Conservation (phyloP, 2,888 invertebrate genomes). For the Apeira syringaria region DNA sequence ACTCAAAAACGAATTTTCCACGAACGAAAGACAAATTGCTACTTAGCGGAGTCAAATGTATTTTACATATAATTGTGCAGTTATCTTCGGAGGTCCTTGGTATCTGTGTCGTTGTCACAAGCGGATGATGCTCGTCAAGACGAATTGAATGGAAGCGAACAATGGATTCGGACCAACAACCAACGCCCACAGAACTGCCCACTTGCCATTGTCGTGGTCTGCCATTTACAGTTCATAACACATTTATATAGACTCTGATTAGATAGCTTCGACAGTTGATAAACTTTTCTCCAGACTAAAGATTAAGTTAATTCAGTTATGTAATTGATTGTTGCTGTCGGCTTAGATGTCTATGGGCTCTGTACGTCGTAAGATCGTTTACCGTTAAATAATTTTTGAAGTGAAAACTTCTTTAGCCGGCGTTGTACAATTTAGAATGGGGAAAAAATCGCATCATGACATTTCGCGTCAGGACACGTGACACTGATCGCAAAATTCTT, state of each 20-base stretch:
- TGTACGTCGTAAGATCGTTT: too few relatives aligned
- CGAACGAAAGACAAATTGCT: too few relatives aligned
- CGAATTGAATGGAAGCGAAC: slow-evolving; percentile 41
- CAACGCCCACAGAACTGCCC: slow-evolving; percentile 46
- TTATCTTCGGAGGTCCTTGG: slow-evolving; percentile 22
- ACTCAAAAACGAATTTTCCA: too few relatives aligned
- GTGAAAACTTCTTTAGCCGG: too few relatives aligned
- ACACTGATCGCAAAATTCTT: too few relatives aligned
- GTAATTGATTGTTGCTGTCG: not conserved
- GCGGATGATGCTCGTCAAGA: slow-evolving; percentile 53
- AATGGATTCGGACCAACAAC: slow-evolving; percentile 57
- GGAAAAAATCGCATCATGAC: too few relatives aligned
- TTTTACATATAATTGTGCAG: slow-evolving; percentile 2
- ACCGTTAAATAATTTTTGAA: too few relatives aligned
- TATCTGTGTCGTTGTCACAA: slow-evolving; percentile 37
- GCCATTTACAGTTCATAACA: slow-evolving; percentile 14
- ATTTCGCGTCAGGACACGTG: too few relatives aligned
- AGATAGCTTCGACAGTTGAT: slow-evolving; percentile 21
- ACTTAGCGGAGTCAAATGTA: too few relatives aligned
- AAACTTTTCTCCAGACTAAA: slow-evolving; percentile 7
- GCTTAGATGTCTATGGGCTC: too few relatives aligned
- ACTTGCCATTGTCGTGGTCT: slow-evolving; percentile 31
- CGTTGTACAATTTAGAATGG: too few relatives aligned
- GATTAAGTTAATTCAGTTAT: slow-evolving; percentile 3
- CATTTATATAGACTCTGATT: slow-evolving; percentile 19